Conservation (phyloP, 2,797 vertebrate genomes). For the Melanotaenia nigrans region DNA sequence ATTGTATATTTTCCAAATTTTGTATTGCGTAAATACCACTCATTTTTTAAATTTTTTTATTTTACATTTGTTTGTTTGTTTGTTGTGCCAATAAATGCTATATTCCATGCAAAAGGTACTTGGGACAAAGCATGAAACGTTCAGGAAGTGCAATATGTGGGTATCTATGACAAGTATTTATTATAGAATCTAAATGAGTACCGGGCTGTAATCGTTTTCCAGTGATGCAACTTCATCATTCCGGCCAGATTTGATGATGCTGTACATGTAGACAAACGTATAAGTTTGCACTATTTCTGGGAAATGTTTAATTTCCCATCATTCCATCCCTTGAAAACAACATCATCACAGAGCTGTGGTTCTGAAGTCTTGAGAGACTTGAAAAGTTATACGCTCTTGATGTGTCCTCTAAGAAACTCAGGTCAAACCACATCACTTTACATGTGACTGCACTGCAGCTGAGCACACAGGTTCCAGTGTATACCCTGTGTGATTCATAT, state of each 20-base stretch:
- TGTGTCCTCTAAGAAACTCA: conserved; percentile 63
- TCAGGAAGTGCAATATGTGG: not conserved
- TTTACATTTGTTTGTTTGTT: too few species aligned
- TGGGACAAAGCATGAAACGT: not conserved
- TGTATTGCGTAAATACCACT: too few species aligned
- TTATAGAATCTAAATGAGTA: not conserved
- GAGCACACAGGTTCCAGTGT: conserved; percentile 47
- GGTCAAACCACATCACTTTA: conserved; percentile 71
- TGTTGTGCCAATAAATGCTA: too few species aligned
- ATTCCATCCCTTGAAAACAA: conserved; percentile 45
- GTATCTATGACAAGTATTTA: not conserved
- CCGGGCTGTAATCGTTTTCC: conserved; percentile 4
- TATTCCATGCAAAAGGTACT: not conserved
- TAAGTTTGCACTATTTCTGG: conserved; percentile 60
- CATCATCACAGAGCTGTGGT: conserved; percentile 74
- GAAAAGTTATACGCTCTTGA: conserved; percentile 46
- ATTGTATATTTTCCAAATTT: too few species aligned
- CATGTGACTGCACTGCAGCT: conserved; percentile 54
- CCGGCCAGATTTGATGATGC: conserved; percentile 31
- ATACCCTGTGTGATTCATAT: conserved; percentile 39
- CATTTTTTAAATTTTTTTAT: too few species aligned
- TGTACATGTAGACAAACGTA: conserved; percentile 49
- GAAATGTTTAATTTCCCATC: conserved; percentile 68
- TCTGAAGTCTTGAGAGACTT: conserved; percentile 58
- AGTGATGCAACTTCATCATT: conserved; percentile 18